Base-by-base conservation (phyloP, 2,113 vertebrate genomes). In the Chionodraco myersi region DNA sequence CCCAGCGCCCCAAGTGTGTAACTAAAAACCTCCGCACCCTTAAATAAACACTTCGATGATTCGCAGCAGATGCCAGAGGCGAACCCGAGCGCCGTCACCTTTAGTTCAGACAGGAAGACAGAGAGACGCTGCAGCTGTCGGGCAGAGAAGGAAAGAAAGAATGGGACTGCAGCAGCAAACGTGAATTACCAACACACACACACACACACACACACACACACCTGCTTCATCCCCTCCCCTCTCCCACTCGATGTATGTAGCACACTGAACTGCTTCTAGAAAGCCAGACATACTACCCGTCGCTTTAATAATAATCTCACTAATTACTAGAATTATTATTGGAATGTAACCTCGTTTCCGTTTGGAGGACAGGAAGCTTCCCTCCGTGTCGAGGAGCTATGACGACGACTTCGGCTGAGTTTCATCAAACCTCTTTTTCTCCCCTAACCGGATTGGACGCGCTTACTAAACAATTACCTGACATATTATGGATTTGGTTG, bases 261-360 rank as follows among this genome's bases (percentile, higher is more conserved):
- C 92, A 92, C 92, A 92, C 79, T 79, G 89, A 91, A 88, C 88
- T 83, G 85, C 84, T 92, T 86, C 84, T 80, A 67, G 79, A 87
- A 91, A 88, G 62, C 77, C 77, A 81, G 75, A 83, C 86, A 58
- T 73, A 78, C 62, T 77, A 72, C 75, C 72, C 78, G 71, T 53
- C 67, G 68, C 83, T 84, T 82, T 86, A 84, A 84, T 91, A 89
- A 91, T 86, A 85, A 87, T 85, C 88, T 86, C 80, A 90, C 93
- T 94, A 94, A 95, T 95, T 94, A 93, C 88, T 84, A 66, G 80
- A 91, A 88, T 92, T 93, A 94, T 94, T 93, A 94, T 91, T 90
- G 90, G 93, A 94, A 89, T 89, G 88, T 93, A 94, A 94, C 94
- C 94, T 94, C 91, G 86, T 95, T 94, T 94, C 93, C 93, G 94